phyloP scores from a whole-genome alignment of 2,797 vertebrate species.

The Platalea minor region DNA sequence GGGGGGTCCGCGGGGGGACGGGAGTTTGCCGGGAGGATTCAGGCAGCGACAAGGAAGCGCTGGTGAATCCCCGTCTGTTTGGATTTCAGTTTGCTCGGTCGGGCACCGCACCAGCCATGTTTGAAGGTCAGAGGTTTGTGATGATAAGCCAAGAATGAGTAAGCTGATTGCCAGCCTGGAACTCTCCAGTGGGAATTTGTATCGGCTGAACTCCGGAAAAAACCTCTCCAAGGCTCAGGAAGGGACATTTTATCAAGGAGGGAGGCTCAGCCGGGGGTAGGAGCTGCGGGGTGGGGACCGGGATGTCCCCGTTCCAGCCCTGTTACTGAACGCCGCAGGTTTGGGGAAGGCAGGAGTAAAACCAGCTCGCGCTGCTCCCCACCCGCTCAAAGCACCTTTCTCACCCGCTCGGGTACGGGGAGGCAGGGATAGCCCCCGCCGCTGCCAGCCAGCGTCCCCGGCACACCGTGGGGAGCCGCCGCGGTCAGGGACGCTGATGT shows the following conservation, averaged over 20 bases:
- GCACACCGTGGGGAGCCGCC: neutral
- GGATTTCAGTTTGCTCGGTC: neutral
- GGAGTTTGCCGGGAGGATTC: neutral
- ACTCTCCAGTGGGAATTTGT: neutral
- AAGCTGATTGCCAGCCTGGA: neutral
- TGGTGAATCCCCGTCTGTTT: neutral
- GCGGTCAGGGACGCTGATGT: neutral
- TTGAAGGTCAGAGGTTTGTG: constrained; percentile 1
- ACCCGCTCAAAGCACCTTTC: neutral
- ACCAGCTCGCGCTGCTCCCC: neutral
- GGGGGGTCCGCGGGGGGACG: neutral
- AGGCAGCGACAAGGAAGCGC: neutral
- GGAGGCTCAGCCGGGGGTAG: neutral
- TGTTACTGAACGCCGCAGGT: rapidly evolving
- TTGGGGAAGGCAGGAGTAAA: neutral
- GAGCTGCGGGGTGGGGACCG: rapidly evolving
- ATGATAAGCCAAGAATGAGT: neutral
- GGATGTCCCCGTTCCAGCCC: neutral
- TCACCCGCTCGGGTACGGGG: neutral
- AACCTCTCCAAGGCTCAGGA: neutral
- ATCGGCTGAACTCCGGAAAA: neutral
- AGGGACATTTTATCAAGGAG: neutral
- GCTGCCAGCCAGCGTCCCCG: neutral
- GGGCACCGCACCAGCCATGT: neutral
- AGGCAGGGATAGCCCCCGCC: neutral